Evolutionary conservation across 2,888 invertebrate genomes (phyloP).

Genomic region (Eustalomyia histrio): DNA sequence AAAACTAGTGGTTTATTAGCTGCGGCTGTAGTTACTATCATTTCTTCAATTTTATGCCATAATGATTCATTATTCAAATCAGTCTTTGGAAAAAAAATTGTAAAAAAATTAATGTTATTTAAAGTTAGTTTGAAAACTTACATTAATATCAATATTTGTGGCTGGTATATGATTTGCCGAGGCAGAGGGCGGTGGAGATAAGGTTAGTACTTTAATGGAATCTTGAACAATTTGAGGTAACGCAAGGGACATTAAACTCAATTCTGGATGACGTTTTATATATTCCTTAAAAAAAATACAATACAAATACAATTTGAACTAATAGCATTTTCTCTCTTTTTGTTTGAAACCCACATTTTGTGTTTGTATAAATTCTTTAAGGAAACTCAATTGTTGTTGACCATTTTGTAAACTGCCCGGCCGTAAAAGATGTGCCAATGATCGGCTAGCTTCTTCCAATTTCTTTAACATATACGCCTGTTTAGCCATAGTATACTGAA

Average conservation of each 20-base stretch:
- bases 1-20: slow-evolving; percentile 86
- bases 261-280: slow-evolving; percentile 74
- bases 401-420: slow-evolving; percentile 86
- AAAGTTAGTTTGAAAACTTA: slow-evolving; percentile 50
- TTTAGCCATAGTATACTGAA: slow-evolving; percentile 95
- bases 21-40: slow-evolving; percentile 85
- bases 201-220: slow-evolving; percentile 84
- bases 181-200: slow-evolving; percentile 74
- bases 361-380: slow-evolving; percentile 92
- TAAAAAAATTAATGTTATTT: neutral
- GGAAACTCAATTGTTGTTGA: slow-evolving; percentile 88
- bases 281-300: slow-evolving; percentile 71
- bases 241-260: slow-evolving; percentile 84
- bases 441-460: slow-evolving; percentile 85
- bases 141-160: slow-evolving; percentile 76
- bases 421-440: slow-evolving; percentile 88
- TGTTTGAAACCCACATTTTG: slow-evolving; percentile 84
- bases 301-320: neutral
- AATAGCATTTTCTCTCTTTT: no score
- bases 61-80: slow-evolving; percentile 79
- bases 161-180: slow-evolving; percentile 75
- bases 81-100: slow-evolving; percentile 68
- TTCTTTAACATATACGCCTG: slow-evolving; percentile 91
- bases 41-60: slow-evolving; percentile 89
- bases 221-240: slow-evolving; percentile 87